Evolutionary conservation across 2,888 invertebrate species (phyloP), one percentile per base, ranked within the genome.

Genomic region (Crossocerus cetratus): DNA sequence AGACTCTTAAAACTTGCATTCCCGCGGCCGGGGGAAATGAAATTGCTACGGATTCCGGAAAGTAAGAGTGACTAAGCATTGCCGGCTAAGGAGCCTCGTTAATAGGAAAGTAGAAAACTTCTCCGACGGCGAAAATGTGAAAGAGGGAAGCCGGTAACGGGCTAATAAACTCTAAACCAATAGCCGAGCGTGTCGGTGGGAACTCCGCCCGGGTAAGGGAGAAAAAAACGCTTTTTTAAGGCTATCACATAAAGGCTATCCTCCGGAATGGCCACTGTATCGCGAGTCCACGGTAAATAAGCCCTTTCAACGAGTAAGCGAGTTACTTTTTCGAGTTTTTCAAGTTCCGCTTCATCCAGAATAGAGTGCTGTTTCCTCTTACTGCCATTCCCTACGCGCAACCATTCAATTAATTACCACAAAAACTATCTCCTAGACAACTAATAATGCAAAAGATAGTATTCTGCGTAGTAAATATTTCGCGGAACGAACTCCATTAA

Each of bases 1-100:
- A 44, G 70, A 73, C 71, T 77, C 71, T 82, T 78, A 78, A 78
- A 82, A 69, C 65, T 83, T 71, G 65, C 58, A 61, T 69, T 59
- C 44, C 43, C 22, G 32, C 32, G 32, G 32, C 32, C 8, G 32
- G 32, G 45, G 54, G 72, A 80, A 73, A 76, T 82, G 77, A 80
- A 74, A 82, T 76, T 76, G 71, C 64, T 58, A 21, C 69, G 69
- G 64, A 76, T 77, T 76, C 63, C 56, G 14, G 32, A 1, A 42
- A 58, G 68, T 66, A 60, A 65, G 45, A 63, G 18, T 56, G 76
- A 65, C 70, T 77, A 73, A 70, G 72, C 64, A 77, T 78, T 70
- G 67, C 64, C 74, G 67, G 65, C 45, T 58, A 58, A 53, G 67
- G 32, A 16, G 70, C 65, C 76, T 74, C 75, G 75, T 74, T 74